These are phyloP conservation scores for Isaurus tuberculatus DNA, from an alignment of 92 coral and sea anemone genomes.

Conservation along the genomic window DNA sequence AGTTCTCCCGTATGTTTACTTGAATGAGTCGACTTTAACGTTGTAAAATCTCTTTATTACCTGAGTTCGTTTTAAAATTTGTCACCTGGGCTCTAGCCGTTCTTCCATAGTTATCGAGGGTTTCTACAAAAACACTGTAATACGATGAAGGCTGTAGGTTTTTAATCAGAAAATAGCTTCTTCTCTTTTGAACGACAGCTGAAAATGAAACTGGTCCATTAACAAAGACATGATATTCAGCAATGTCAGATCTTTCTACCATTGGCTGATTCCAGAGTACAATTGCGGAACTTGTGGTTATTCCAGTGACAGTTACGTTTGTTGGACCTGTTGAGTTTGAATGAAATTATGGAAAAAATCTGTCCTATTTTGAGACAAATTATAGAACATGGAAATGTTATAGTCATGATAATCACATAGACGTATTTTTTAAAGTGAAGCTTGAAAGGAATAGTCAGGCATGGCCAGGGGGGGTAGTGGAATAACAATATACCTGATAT, in stretches of 20 bases:
- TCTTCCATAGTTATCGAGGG: background rate
- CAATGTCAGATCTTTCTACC: background rate
- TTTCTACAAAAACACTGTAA: background rate
- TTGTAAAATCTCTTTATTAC: background rate
- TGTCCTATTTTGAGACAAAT: too few relatives aligned
- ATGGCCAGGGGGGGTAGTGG: too few relatives aligned
- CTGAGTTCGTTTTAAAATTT: background rate
- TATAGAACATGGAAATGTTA: too few relatives aligned
- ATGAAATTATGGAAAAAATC: too few relatives aligned
- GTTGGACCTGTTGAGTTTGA: background rate
- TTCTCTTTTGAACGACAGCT: background rate
- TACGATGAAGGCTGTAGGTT: background rate
- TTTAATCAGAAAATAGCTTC: background rate
- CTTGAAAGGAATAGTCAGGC: too few relatives aligned
- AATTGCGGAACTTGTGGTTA: slow-evolving; percentile 13
- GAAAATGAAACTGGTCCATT: background rate
- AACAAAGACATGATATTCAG: slow-evolving; percentile 12
- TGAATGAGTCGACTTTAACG: too few relatives aligned
- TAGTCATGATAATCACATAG: too few relatives aligned
- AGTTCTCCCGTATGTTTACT: background rate
- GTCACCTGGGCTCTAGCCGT: background rate
- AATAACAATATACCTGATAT: too few relatives aligned
- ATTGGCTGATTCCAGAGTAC: slow-evolving; percentile 27
- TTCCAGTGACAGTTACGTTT: background rate
- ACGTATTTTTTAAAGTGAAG: too few relatives aligned